These are phyloP conservation scores for Aphelinus atriplicis DNA, from an alignment of 1,140 invertebrate species.

Conservation along the genomic window DNA sequence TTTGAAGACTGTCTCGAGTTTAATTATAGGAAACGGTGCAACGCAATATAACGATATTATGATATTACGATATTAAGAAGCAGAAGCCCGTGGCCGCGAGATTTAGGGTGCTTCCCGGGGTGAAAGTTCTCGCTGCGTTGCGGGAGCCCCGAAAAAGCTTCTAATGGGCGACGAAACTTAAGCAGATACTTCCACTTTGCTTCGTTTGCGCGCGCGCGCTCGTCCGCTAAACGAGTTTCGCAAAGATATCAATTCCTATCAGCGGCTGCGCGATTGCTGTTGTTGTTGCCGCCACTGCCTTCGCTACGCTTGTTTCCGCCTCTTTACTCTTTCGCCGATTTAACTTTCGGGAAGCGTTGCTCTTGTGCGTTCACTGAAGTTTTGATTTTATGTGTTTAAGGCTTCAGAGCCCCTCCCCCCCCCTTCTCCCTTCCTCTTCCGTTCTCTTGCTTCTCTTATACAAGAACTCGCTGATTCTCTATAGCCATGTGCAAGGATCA, in stretches of 20 bases:
- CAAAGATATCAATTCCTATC: slow-evolving; percentile 25
- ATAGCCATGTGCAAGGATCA: too few species aligned
- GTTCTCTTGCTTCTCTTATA: too few species aligned
- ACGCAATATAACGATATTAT: slow-evolving; percentile 52
- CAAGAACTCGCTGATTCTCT: too few species aligned
- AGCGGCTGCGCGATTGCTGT: slow-evolving; percentile 41
- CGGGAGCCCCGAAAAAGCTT: too few species aligned
- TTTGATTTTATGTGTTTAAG: too few species aligned
- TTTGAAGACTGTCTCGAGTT: slow-evolving; percentile 62
- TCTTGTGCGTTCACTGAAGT: not conserved
- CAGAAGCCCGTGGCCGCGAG: slow-evolving; percentile 47
- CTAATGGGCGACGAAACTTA: too few species aligned
- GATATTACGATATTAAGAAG: slow-evolving; percentile 62
- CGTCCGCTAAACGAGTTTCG: slow-evolving; percentile 16
- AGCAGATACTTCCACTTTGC: too few species aligned
- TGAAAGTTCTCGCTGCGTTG: not conserved
- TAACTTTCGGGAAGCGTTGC: slow-evolving; percentile 17
- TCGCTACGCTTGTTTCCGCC: slow-evolving; percentile 3
- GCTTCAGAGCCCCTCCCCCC: too few species aligned
- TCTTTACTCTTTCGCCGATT: slow-evolving; percentile 25
- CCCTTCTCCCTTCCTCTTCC: too few species aligned
- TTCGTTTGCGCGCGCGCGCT: too few species aligned
- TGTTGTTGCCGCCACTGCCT: slow-evolving; percentile 38
- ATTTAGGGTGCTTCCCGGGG: too few species aligned
- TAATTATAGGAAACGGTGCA: slow-evolving; percentile 59